phyloP scores from a whole-genome alignment of 2,888 invertebrate genomes.

The Protophormia terraenovae region DNA sequence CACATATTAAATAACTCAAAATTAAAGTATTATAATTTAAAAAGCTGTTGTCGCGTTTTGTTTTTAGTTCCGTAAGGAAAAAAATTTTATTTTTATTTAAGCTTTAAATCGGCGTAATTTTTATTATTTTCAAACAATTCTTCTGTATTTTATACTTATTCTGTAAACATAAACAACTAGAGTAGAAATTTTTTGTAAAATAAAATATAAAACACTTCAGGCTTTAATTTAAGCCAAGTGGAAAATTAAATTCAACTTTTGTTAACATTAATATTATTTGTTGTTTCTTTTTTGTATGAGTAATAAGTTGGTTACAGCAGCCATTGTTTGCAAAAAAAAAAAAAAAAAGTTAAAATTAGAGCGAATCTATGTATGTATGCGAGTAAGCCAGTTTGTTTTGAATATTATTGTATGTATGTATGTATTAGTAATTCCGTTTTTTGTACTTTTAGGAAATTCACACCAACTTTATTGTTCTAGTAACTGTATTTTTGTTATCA shows the following conservation, averaged over 20 bases:
- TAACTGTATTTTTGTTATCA: background rate
- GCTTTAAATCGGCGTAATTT: background rate
- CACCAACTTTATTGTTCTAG: constrained; percentile 46
- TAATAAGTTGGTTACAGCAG: constrained; percentile 1
- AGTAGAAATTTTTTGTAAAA: background rate
- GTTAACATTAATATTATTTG: constrained; percentile 2
- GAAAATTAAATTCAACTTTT: constrained; percentile 49
- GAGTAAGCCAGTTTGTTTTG: constrained; percentile 8
- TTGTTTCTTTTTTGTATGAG: background rate
- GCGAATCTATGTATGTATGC: background rate
- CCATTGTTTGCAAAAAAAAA: background rate
- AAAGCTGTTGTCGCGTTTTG: too few species aligned
- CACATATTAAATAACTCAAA: too few species aligned
- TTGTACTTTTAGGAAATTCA: constrained; percentile 29
- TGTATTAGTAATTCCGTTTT: background rate
- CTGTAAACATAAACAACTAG: background rate
- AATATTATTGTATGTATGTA: background rate
- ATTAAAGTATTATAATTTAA: too few species aligned
- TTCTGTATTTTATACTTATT: background rate
- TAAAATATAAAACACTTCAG: background rate
- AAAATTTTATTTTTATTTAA: too few species aligned
- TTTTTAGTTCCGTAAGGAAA: too few species aligned
- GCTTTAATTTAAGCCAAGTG: constrained; percentile 40
- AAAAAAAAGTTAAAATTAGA: background rate
- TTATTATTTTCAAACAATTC: background rate